phyloP scores from a whole-genome alignment of 2,888 invertebrate genomes.

The Melieria crassipennis region DNA sequence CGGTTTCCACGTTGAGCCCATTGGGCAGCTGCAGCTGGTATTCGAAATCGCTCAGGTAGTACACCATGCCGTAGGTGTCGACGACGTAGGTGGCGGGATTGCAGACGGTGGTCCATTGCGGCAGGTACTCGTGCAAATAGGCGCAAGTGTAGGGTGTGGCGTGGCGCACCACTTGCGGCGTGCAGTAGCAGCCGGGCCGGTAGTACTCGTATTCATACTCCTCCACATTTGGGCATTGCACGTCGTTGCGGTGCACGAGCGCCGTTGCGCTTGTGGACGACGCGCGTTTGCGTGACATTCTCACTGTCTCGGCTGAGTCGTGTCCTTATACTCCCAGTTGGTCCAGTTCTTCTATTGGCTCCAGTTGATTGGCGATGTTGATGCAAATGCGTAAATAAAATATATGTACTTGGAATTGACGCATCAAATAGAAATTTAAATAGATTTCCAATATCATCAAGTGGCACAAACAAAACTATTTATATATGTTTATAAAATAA shows the following conservation, averaged over 20 bases:
- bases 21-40: slow-evolving; percentile 43
- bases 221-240: slow-evolving; percentile 33
- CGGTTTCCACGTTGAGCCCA: slow-evolving; percentile 8
- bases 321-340: slow-evolving; percentile 30
- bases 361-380: slow-evolving; percentile 51
- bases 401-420: slow-evolving; percentile 52
- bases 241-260: slow-evolving; percentile 4
- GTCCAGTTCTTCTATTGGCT: slow-evolving; percentile 45
- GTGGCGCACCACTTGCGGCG: slow-evolving; percentile 39
- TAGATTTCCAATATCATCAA: slow-evolving; percentile 58
- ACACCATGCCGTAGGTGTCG: slow-evolving; percentile 43
- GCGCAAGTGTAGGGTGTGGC: slow-evolving; percentile 34
- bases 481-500: slow-evolving; percentile 33
- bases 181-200: slow-evolving; percentile 50
- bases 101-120: slow-evolving; percentile 41
- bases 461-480: slow-evolving; percentile 22
- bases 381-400: slow-evolving; percentile 55
- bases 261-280: slow-evolving; percentile 15
- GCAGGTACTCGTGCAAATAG: slow-evolving; percentile 30
- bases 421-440: slow-evolving; percentile 57
- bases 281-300: slow-evolving; percentile 39
- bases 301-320: background rate
- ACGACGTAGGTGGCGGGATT: slow-evolving; percentile 46
- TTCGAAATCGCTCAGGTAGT: slow-evolving; percentile 48
- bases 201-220: slow-evolving; percentile 48